Conservation (phyloP, 2,888 invertebrate genomes). For the Rhingia campestris region DNA sequence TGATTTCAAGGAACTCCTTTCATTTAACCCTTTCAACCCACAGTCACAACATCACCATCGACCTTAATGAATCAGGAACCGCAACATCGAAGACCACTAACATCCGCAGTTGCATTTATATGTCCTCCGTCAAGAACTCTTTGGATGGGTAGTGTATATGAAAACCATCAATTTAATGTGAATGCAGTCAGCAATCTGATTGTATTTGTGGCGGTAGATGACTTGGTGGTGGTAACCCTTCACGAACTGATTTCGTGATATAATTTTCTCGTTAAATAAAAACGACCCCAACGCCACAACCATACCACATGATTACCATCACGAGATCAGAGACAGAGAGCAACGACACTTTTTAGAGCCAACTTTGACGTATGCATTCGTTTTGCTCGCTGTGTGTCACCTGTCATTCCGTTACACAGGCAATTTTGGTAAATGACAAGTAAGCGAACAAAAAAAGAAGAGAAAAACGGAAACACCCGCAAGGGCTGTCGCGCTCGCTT, state of each 20-base stretch:
- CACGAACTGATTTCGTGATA: slow-evolving; percentile 34
- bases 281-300: slow-evolving; percentile 15
- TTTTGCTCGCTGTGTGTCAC: slow-evolving; percentile 63
- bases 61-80: no score
- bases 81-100: no score
- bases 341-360: slow-evolving; percentile 25
- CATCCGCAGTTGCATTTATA: no score
- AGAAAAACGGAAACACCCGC: not conserved
- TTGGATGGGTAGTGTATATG: no score
- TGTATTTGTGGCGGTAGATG: no score
- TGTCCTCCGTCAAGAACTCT: no score
- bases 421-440: slow-evolving; percentile 51
- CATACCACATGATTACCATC: slow-evolving; percentile 18
- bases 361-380: slow-evolving; percentile 61
- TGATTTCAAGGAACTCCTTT: not conserved
- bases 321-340: not conserved
- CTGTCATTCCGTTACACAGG: slow-evolving; percentile 57
- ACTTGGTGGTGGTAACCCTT: not conserved
- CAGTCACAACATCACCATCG: not conserved
- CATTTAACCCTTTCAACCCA: not conserved
- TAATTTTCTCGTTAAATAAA: slow-evolving; percentile 42
- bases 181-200: no score
- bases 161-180: no score
- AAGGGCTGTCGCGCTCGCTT: not conserved
- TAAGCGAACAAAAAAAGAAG: slow-evolving; percentile 15